phyloP scores from a whole-genome alignment of 2,797 vertebrate species.

The Poecilia wingei region DNA sequence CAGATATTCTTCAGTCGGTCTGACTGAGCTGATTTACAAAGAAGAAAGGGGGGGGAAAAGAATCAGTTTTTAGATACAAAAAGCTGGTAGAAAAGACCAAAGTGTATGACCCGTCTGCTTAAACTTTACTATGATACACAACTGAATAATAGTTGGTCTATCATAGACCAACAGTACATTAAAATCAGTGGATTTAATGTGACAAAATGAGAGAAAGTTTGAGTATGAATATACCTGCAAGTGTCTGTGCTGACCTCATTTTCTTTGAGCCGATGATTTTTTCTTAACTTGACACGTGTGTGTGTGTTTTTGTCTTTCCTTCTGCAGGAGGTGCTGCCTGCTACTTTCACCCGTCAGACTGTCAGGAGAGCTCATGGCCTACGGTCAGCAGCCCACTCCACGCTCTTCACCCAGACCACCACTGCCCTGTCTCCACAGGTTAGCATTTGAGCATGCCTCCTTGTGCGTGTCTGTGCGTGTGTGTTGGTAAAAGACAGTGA shows the following conservation, averaged over 20 bases:
- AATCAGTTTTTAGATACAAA: neutral
- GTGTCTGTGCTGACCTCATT: neutral
- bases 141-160: neutral
- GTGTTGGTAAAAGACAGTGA: conserved; percentile 1
- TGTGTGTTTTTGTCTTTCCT: conserved; percentile 41
- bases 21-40: neutral
- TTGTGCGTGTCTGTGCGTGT: neutral
- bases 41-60: neutral
- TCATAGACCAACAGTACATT: neutral
- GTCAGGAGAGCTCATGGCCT: conserved; percentile 84
- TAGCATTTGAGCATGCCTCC: conserved; percentile 38
- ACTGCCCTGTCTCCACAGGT: conserved; percentile 81
- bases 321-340: conserved; percentile 76
- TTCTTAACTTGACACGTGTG: conserved; percentile 25
- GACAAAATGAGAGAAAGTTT: neutral
- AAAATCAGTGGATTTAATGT: neutral
- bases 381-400: conserved; percentile 74
- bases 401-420: conserved; percentile 79
- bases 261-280: conserved; percentile 4
- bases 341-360: conserved; percentile 77
- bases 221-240: neutral
- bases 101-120: neutral
- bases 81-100: neutral
- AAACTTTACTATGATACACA: neutral
- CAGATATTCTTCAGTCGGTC: neutral